These are phyloP conservation scores for Chromoteleia sp. DNA, from an alignment of 2,888 invertebrate genomes.

Conservation along the genomic window DNA sequence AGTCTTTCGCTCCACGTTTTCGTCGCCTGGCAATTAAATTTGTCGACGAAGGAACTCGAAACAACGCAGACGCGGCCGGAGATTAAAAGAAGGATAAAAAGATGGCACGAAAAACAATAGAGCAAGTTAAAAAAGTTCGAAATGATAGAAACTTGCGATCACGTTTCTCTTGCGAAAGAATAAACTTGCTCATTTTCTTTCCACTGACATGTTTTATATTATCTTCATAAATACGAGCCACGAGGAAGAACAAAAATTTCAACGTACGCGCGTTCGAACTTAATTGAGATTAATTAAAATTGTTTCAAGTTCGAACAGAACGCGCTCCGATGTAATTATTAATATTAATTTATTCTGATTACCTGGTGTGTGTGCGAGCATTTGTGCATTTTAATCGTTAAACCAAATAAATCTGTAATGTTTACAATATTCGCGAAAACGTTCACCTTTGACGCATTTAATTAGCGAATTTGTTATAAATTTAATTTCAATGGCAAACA, in stretches of 20 bases:
- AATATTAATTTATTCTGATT: no score
- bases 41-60: conserved; percentile 39
- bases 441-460: no score
- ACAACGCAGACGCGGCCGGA: conserved; percentile 38
- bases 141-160: conserved; percentile 60
- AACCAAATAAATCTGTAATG: no score
- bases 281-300: conserved; percentile 15
- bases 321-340: no score
- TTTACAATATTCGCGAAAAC: no score
- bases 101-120: conserved; percentile 43
- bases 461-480: not conserved
- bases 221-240: conserved; percentile 44
- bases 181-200: conserved; percentile 40
- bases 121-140: conserved; percentile 53
- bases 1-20: conserved; percentile 57
- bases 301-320: no score
- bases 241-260: conserved; percentile 8
- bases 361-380: no score
- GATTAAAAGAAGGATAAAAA: conserved; percentile 62
- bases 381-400: no score
- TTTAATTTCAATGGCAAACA: conserved; percentile 1
- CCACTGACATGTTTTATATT: conserved; percentile 23
- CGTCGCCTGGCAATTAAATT: conserved; percentile 66
- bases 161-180: conserved; percentile 39
- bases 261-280: not conserved